Percentiles rank a stretch among this genome's conserved stretches.
These are phyloP conservation scores for Enteromius viviparus DNA, from an alignment of 2,797 vertebrate species.

Conservation along the genomic window DNA sequence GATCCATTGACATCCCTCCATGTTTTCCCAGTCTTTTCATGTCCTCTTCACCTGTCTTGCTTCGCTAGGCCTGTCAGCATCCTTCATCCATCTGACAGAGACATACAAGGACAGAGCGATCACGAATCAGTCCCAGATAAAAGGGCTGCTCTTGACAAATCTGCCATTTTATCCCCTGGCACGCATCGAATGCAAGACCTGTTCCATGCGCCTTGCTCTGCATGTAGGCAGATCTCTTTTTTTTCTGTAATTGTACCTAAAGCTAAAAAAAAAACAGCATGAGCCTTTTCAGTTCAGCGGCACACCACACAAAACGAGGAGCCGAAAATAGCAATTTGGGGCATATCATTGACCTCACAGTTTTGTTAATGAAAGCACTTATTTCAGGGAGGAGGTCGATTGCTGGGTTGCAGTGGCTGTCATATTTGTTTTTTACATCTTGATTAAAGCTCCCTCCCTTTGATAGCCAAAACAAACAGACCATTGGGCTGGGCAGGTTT, in stretches of 20 bases:
- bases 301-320: slow-evolving; percentile 6
- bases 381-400: slow-evolving; percentile 65
- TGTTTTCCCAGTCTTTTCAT: slow-evolving; percentile 28
- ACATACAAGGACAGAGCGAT: not conserved
- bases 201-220: not conserved
- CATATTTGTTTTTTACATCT: slow-evolving; percentile 69
- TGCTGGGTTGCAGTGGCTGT: slow-evolving; percentile 66
- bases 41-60: slow-evolving; percentile 32
- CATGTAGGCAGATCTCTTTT: slow-evolving; percentile 25
- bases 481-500: slow-evolving; percentile 14
- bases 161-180: not conserved
- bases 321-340: slow-evolving; percentile 59
- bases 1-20: not conserved
- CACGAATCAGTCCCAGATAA: slow-evolving; percentile 20
- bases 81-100: slow-evolving; percentile 21
- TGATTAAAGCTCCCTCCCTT: slow-evolving; percentile 43
- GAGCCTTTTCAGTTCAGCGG: not conserved
- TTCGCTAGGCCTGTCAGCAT: slow-evolving; percentile 5
- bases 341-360: slow-evolving; percentile 68
- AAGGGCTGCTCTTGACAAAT: slow-evolving; percentile 27
- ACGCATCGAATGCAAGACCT: not conserved
- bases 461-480: slow-evolving; percentile 22
- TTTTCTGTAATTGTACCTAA: slow-evolving; percentile 19
- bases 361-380: slow-evolving; percentile 69
- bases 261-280: not conserved